These are phyloP conservation scores for Chlorocebus sabaeus DNA, from an alignment of 2,113 vertebrate species.

Conservation along the genomic window DNA sequence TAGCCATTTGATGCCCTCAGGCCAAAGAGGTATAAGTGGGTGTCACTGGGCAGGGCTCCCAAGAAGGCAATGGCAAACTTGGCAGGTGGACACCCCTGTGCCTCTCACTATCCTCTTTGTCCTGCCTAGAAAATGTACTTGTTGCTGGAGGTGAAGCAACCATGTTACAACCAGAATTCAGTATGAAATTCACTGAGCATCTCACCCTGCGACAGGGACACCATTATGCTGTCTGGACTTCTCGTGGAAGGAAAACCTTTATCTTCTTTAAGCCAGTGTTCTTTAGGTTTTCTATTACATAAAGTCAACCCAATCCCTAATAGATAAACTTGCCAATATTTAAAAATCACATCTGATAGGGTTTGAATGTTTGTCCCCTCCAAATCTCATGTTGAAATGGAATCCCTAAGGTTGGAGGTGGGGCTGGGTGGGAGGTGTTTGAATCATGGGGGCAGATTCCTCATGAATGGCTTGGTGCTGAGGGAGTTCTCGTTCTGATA, in stretches of 20 bases:
- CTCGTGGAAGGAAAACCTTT: fast-evolving
- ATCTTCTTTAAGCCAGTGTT: not conserved
- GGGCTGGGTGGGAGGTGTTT: no score
- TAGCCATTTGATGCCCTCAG: not conserved
- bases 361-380: no score
- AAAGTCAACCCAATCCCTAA: not conserved
- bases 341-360: not conserved
- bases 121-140: not conserved
- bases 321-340: not conserved
- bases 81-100: not conserved
- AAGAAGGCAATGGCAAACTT: not conserved
- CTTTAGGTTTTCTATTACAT: not conserved
- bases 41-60: not conserved
- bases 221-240: fast-evolving
- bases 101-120: not conserved
- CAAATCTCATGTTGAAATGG: no score
- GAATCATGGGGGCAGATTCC: no score
- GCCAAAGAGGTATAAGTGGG: not conserved
- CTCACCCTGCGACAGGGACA: fast-evolving
- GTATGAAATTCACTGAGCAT: no score
- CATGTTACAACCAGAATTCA: fast-evolving
- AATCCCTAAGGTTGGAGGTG: no score
- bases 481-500: no score
- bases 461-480: no score
- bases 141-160: not conserved